Evolutionary conservation across 2,113 vertebrate species (phyloP), one percentile per base, ranked within the genome.

Genomic region (Trematomus loennbergii): DNA sequence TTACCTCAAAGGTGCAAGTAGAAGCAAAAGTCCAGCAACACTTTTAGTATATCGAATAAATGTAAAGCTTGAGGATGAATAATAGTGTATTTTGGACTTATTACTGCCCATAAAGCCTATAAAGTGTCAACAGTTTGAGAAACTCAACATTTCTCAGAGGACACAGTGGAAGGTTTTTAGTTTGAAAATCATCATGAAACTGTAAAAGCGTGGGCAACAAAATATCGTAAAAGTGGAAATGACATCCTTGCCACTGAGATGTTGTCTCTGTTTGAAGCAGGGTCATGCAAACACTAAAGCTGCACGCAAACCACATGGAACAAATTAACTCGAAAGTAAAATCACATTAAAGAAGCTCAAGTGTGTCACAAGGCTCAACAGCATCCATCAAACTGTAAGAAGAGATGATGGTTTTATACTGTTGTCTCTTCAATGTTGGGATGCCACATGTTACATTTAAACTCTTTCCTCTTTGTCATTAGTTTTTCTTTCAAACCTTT

Each of bases 241-340:
- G 0, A 48, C 15, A 8, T 2, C 40, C 12, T 13, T 10, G 16
- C 0, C 20, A 17, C 36, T 54, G 15, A 54, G 5, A 36, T 12
- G 12, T 53, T 20, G 49, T 57, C 46, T 22, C 36, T 33, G 60
- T 50, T 45, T 50, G 1, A 29, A 60, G 29, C 11, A 20, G 50
- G 3, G 6, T 45, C 29, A 1, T 15, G 46, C 65, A 48, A 75
- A 64, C 43, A 76, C 12, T 10, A 25, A 52, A 5, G 16, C 55
- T 55, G 60, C 60, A 61, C 48, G 82, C 29, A 67, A 43, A 78
- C 73, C 62, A 2, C 60, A 48, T 2, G 18, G 59, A 69, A 7
- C n/a, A 16, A 25, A 16, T 1, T 52, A 43, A 66, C 57, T 36
- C 22, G 3, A 29, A 72, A 65, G 16, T 0, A 50, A 64, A 72